Conservation (phyloP, 2,113 vertebrate species). For the Mugil cephalus region DNA sequence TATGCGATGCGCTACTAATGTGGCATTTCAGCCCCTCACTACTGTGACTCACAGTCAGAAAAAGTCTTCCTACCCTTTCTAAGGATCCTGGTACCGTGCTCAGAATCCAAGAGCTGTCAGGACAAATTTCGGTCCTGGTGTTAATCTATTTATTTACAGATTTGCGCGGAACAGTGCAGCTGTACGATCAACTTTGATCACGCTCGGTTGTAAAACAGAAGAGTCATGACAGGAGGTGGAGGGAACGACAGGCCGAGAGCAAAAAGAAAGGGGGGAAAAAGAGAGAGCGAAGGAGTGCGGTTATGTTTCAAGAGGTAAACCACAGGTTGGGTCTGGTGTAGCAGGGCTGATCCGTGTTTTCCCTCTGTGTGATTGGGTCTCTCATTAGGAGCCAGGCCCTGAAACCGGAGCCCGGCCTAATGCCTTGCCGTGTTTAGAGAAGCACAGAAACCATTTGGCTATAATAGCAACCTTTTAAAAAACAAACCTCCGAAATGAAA, state of each 20-base stretch:
- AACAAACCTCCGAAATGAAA: constrained; percentile 82
- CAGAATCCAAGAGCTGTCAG: constrained; percentile 41
- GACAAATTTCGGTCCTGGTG: constrained; percentile 47
- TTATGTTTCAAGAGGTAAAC: constrained; percentile 82
- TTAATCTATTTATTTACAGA: constrained; percentile 77
- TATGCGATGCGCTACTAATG: constrained; percentile 1
- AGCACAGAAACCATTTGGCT: constrained; percentile 83
- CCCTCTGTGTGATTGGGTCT: constrained; percentile 81
- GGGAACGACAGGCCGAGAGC: constrained; percentile 33
- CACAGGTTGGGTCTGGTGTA: constrained; percentile 81
- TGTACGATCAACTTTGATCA: constrained; percentile 76
- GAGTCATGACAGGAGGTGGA: constrained; percentile 67
- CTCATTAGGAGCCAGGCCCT: constrained; percentile 83
- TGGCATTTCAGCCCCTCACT: not conserved
- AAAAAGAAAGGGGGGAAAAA: constrained; percentile 40
- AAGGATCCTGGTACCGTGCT: constrained; percentile 30
- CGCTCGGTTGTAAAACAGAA: constrained; percentile 59
- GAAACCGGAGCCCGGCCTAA: constrained; percentile 84
- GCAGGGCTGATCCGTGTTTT: constrained; percentile 80
- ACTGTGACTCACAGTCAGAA: constrained; percentile 22
- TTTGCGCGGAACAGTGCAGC: constrained; percentile 67
- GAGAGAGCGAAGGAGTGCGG: constrained; percentile 57
- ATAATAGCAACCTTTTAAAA: constrained; percentile 84
- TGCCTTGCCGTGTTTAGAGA: constrained; percentile 84
- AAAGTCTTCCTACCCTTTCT: constrained; percentile 25